A percentile compares a stretch with the other conserved stretches of the same genome.
These are phyloP conservation scores for Hypselothyrea guttata DNA, from an alignment of 2,888 invertebrate genomes.

Conservation along the genomic window DNA sequence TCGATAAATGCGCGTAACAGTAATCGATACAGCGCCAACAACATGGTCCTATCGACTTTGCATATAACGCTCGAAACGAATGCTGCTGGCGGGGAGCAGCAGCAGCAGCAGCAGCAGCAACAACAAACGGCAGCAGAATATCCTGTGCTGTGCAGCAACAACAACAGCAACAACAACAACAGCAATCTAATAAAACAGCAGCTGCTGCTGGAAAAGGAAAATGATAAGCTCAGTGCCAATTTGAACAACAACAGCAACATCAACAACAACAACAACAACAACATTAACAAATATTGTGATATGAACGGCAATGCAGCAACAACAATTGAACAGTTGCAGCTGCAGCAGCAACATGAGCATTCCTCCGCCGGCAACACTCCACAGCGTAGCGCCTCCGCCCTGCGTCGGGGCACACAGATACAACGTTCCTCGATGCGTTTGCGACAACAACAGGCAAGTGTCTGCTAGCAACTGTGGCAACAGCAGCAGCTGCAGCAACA, in stretches of 20 bases:
- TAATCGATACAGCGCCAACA: constrained; percentile 15
- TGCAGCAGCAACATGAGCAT: constrained; percentile 10
- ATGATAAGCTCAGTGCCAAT: constrained; percentile 36
- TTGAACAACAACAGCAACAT: constrained; percentile 36
- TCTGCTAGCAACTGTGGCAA: constrained; percentile 6
- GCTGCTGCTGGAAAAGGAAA: constrained; percentile 39
- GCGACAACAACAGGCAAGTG: constrained; percentile 82
- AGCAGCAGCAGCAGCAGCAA: constrained; percentile 11
- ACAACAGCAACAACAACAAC: constrained; percentile 22
- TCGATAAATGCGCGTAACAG: neutral
- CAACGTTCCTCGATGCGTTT: constrained; percentile 78
- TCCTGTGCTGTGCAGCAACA: constrained; percentile 38
- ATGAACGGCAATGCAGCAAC: constrained; percentile 56
- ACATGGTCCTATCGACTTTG: constrained; percentile 80
- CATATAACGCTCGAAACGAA: constrained; percentile 72
- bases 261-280: constrained; percentile 28
- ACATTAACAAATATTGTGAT: constrained; percentile 48
- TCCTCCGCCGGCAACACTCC: constrained; percentile 36
- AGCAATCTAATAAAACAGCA: constrained; percentile 25
- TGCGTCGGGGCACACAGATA: constrained; percentile 75
- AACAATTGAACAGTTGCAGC: constrained; percentile 3
- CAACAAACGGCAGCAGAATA: constrained; percentile 10
- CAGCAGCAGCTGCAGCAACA: constrained; percentile 18
- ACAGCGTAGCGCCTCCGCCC: constrained; percentile 54
- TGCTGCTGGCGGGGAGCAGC: constrained; percentile 33